Conservation (phyloP, 1,140 invertebrate genomes). For the Drosophila kepulauana region DNA sequence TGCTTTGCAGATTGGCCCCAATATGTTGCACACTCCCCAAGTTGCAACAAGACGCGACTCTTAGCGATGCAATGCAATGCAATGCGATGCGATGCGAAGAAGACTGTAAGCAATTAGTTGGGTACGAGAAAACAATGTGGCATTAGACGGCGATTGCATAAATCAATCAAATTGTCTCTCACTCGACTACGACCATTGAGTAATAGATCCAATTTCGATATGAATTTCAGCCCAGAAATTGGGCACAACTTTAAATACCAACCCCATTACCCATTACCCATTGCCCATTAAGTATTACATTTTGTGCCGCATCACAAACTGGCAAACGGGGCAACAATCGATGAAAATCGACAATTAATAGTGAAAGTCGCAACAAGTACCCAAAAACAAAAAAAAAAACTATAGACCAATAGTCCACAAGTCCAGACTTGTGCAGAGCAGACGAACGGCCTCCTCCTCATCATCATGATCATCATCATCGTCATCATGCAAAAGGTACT, state of each 20-base stretch:
- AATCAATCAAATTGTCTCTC: slow-evolving; percentile 83
- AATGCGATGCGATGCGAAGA: too few relatives aligned
- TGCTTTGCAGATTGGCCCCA: slow-evolving; percentile 11
- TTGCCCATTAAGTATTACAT: slow-evolving; percentile 57
- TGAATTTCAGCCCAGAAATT: slow-evolving; percentile 67
- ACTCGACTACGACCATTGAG: slow-evolving; percentile 69
- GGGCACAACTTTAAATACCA: slow-evolving; percentile 81
- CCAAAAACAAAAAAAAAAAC: neutral
- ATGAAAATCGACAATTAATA: slow-evolving; percentile 83
- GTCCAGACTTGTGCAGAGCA: slow-evolving; percentile 15
- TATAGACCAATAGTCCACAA: slow-evolving; percentile 4
- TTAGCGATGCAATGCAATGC: too few relatives aligned
- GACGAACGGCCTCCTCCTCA: slow-evolving; percentile 39
- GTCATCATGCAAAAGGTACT: slow-evolving; percentile 70
- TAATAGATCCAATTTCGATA: slow-evolving; percentile 84
- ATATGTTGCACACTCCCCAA: slow-evolving; percentile 3
- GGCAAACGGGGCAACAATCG: slow-evolving; percentile 52
- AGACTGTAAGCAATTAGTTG: slow-evolving; percentile 58
- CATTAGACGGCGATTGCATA: slow-evolving; percentile 69
- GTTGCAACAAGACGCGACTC: neutral
- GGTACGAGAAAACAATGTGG: slow-evolving; percentile 57
- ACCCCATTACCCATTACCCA: slow-evolving; percentile 75
- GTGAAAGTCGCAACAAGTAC: slow-evolving; percentile 73
- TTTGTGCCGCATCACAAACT: slow-evolving; percentile 48
- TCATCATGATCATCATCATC: too few relatives aligned